Conservation (phyloP, 2,797 vertebrate genomes). For the Tapera naevia region DNA sequence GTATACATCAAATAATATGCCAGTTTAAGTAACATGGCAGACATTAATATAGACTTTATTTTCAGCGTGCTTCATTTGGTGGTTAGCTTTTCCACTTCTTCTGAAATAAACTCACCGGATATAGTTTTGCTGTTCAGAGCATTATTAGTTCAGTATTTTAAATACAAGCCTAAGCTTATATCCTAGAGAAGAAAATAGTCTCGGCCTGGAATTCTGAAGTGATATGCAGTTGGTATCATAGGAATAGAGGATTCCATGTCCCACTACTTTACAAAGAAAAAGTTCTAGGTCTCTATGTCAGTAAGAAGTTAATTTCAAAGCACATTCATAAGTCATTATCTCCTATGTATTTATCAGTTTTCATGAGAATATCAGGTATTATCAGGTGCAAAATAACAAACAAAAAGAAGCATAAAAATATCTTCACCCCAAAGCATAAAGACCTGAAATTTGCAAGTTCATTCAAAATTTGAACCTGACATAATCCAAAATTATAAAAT, state of each 20-base stretch:
- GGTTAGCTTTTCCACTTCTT: background rate
- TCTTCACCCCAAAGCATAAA: background rate
- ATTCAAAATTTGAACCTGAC: background rate
- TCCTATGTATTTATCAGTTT: background rate
- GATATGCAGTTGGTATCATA: background rate
- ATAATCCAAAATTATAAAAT: background rate
- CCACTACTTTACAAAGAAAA: background rate
- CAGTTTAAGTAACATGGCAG: background rate
- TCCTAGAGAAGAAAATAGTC: background rate
- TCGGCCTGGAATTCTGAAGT: background rate
- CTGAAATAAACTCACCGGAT: background rate
- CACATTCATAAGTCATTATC: background rate
- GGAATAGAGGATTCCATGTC: background rate
- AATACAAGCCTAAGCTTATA: background rate
- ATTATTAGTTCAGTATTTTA: background rate
- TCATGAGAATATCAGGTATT: background rate
- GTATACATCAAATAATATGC: background rate
- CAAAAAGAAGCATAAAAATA: background rate
- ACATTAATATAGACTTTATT: background rate
- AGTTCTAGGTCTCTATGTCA: background rate
- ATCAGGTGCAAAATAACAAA: background rate
- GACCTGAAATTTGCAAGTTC: background rate
- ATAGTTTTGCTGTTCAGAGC: background rate
- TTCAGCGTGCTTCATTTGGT: background rate
- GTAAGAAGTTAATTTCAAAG: background rate